Evolutionary conservation across 1,140 invertebrate genomes (phyloP), one percentile per base, ranked within the genome.

Genomic region (Mizuhopecten yessoensis): DNA sequence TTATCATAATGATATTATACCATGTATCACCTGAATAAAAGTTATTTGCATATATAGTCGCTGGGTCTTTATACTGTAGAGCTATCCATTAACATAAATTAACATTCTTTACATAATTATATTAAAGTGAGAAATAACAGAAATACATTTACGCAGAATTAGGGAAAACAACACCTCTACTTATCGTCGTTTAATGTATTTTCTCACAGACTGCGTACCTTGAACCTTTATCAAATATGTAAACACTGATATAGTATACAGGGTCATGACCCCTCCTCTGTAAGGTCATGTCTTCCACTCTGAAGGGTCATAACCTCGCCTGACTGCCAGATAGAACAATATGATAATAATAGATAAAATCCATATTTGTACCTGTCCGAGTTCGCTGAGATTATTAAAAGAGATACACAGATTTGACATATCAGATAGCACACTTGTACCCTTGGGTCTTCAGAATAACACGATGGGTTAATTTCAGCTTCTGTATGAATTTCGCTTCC

Each of bases 261-360:
- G 57, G 57, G 57, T 17, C 23, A 75, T 75, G 57, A 75, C 57
- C 15, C 42, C n/a, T 3, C 9, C 57, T 75, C 23, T 75, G 57
- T 75, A n/a, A 75, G 57, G 23, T 75, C 57, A 75, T 75, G n/a
- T 29, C 57, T 17, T 75, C 57, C 57, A 75, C 57, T 75, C n/a
- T 29, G 57, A 75, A 17, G 57, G 57, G 57, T 75, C 57, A 75
- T 75, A 75, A 75, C 57, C 57, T 13, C 29, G 57, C 57, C 57
- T 75, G 57, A 75, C 57, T 17, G 57, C 29, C n/a, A 75, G 57
- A 75, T 75, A 75, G n/a, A 75, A 75, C 57, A 75, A 75, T 75
- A 75, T 75, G 57, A 75, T 75, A 75, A 29, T 75, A 1, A 29
- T 75, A 75, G 57, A 75, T 75, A 29, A 75, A 75, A 75, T 75